Percentiles rank a stretch among this genome's conserved stretches.
These are phyloP conservation scores for Hylomyscus alleni DNA, from an alignment of 2,797 vertebrate species.

Conservation along the genomic window DNA sequence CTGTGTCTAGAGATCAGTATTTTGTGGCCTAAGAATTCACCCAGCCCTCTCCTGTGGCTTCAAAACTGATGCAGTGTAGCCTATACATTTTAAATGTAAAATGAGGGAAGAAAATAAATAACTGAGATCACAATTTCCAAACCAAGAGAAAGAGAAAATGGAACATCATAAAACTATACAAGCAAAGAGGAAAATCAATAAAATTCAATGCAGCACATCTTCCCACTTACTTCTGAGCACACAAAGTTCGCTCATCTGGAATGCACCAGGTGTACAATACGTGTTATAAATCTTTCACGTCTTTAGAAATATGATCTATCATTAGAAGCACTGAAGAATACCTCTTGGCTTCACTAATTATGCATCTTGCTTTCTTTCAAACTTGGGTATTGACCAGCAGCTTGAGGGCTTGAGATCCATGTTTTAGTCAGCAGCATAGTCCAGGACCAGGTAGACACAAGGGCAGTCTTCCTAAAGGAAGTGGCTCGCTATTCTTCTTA, in stretches of 20 bases:
- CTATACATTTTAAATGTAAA: conserved; percentile 76
- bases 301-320: conserved; percentile 74
- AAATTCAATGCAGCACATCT: conserved; percentile 83
- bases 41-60: neutral
- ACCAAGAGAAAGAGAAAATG: conserved; percentile 80
- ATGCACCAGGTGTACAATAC: conserved; percentile 37
- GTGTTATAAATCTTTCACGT: conserved; percentile 74
- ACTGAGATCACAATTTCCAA: conserved; percentile 77
- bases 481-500: neutral
- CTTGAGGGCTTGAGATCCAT: neutral
- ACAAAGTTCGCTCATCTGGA: conserved; percentile 69
- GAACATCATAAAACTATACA: conserved; percentile 85
- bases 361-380: conserved; percentile 54
- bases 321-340: conserved; percentile 69
- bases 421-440: neutral
- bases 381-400: conserved; percentile 6
- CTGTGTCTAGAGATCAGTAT: neutral
- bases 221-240: conserved; percentile 66
- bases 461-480: neutral
- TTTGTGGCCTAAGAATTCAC: conserved; percentile 22
- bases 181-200: conserved; percentile 84
- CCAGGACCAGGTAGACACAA: neutral
- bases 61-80: conserved; percentile 67
- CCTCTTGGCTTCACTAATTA: conserved; percentile 71
- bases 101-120: conserved; percentile 81